These are phyloP conservation scores for Eurypyga helias DNA, from an alignment of 2,113 vertebrate genomes.

Conservation along the genomic window DNA sequence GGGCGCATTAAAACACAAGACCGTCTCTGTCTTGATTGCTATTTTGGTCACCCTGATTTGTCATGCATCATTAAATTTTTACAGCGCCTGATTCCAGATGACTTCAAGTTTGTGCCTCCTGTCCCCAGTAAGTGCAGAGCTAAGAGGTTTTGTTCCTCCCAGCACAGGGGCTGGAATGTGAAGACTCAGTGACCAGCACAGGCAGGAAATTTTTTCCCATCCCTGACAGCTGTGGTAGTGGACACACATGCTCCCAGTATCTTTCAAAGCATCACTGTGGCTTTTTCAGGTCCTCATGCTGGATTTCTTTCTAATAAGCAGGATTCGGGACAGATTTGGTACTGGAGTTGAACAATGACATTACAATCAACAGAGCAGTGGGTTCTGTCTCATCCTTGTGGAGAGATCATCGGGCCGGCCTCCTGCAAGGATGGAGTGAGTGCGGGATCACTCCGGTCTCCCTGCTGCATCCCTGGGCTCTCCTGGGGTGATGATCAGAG, in stretches of 20 bases:
- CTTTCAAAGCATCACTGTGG: not conserved
- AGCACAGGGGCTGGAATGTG: constrained; percentile 40
- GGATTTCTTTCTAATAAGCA: not conserved
- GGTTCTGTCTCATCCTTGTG: not conserved
- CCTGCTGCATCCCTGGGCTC: not conserved
- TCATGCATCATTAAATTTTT: constrained; percentile 66
- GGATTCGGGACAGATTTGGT: not conserved
- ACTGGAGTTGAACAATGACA: not conserved
- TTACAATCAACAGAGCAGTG: not conserved
- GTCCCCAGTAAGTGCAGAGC: constrained; percentile 50
- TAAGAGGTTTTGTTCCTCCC: constrained; percentile 41
- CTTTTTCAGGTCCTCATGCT: not conserved
- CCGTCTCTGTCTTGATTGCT: not conserved
- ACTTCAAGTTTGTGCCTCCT: constrained; percentile 42
- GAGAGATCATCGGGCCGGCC: not conserved
- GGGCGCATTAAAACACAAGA: not conserved
- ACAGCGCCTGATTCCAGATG: constrained; percentile 11
- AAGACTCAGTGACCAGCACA: constrained; percentile 40
- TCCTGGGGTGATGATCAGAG: not conserved
- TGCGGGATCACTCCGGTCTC: not conserved
- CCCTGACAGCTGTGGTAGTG: not conserved
- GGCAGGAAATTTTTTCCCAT: not conserved
- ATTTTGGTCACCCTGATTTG: constrained; percentile 34
- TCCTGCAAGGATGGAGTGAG: not conserved
- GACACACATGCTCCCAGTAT: not conserved